Evolutionary conservation across 2,888 invertebrate species (phyloP), one percentile per base, ranked within the genome.

Genomic region (Drosophila infuscata): DNA sequence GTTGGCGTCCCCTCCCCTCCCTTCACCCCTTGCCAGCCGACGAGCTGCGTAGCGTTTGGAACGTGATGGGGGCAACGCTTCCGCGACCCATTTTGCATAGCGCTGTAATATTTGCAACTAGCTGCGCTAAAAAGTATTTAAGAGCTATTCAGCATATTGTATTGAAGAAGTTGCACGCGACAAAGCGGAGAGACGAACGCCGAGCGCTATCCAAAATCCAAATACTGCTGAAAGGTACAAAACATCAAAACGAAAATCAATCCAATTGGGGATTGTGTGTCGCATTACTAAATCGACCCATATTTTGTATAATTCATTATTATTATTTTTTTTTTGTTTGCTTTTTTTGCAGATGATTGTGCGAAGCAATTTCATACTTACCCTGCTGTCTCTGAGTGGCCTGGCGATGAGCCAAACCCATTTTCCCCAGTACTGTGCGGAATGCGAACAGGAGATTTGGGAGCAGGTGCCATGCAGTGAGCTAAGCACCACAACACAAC

Each of bases 391-490:
- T 11, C 9, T 84, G 33, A 36, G 60, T 57, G 33, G 62, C 46
- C 33, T 71, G 33, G 12, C 56, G 6, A 17, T 67, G n/a, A 61
- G 33, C 48, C 56, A 54, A 5, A 63, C 82, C 25, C 74, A 84
- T 41, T 82, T 81, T 49, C 88, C 83, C 6, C 69, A 82, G 20
- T 87, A 85, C 25, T 92, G 91, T 46, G 77, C 83, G 4, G 91
- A 90, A 25, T 92, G 92, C 38, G 92, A 91, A 53, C 91, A 91
- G 69, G 91, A 91, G 56, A 73, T 90, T 6, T 91, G 91, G 91
- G 91, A 91, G 51, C 92, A 91, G 65, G 90, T 92, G 56, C 90
- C 90, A 0, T 91, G 92, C 68, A 83, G 79, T 25, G 74, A 83
- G 25, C 65, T 91, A 0, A 78, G 61, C 49, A 68, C 83, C 6